phyloP scores from a whole-genome alignment of 2,888 invertebrate genomes.

The Thymelicus sylvestris region DNA sequence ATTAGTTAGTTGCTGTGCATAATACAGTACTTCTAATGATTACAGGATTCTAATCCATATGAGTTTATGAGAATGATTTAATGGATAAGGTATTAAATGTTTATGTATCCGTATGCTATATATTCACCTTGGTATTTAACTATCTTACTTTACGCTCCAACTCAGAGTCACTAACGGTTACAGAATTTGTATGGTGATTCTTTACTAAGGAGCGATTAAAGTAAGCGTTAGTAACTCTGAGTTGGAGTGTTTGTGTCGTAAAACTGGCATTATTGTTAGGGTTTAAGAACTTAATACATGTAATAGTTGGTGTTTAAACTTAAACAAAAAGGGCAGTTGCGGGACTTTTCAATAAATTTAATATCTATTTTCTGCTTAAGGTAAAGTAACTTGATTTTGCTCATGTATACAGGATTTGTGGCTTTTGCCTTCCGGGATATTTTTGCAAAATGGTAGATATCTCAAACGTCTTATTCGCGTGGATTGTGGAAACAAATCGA shows the following conservation, averaged over 20 bases:
- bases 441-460: too few species aligned
- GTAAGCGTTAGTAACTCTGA: too few species aligned
- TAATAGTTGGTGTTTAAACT: slow-evolving; percentile 8
- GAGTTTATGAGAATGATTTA: not conserved
- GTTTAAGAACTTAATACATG: slow-evolving; percentile 6
- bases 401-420: too few species aligned
- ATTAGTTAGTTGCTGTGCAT: slow-evolving; percentile 24
- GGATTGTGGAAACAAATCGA: too few species aligned
- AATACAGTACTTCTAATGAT: slow-evolving; percentile 15
- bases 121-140: not conserved
- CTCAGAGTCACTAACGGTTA: too few species aligned
- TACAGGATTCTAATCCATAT: slow-evolving; percentile 11
- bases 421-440: too few species aligned
- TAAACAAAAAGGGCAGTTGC: not conserved
- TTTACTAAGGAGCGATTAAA: too few species aligned
- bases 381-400: too few species aligned
- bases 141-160: not conserved
- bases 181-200: too few species aligned
- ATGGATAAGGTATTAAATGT: not conserved
- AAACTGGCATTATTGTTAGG: slow-evolving; percentile 18
- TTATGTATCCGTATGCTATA: not conserved
- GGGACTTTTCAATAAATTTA: not conserved
- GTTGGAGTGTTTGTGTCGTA: too few species aligned
- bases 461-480: too few species aligned
- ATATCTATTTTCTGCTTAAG: too few species aligned